Percentiles rank a stretch among this genome's conserved stretches.
Evolutionary conservation across 1,140 invertebrate genomes (phyloP).

Genomic region (honey bee (Apis mellifera)): DNA sequence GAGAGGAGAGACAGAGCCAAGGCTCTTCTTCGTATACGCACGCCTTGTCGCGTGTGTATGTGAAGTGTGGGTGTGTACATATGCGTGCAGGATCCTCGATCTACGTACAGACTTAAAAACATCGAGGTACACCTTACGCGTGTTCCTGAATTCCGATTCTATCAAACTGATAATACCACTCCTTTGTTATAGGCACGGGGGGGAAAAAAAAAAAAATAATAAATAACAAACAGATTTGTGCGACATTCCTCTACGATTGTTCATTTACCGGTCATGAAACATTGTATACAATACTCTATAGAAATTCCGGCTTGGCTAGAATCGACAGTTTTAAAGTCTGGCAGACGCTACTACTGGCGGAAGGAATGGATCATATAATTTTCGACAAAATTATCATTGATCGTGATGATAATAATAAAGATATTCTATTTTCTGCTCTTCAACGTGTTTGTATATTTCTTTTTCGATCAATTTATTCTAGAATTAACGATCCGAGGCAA

Average conservation of each 20-base stretch:
- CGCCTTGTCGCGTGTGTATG: slow-evolving; percentile 31
- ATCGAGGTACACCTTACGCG: slow-evolving; percentile 52
- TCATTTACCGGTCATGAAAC: slow-evolving; percentile 18
- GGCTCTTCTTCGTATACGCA: slow-evolving; percentile 62
- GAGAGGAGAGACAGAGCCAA: slow-evolving; percentile 64
- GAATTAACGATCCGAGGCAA: neutral
- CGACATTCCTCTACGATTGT: slow-evolving; percentile 3
- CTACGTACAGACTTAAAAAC: slow-evolving; percentile 63
- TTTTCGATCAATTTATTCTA: neutral
- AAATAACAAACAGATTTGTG: slow-evolving; percentile 22
- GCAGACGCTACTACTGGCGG: neutral
- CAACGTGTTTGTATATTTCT: neutral
- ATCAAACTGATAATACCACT: slow-evolving; percentile 44
- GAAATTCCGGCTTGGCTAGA: neutral
- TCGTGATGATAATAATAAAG: slow-evolving; percentile 4
- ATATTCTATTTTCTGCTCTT: neutral
- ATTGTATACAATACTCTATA: too few relatives aligned
- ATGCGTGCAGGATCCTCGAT: slow-evolving; percentile 54
- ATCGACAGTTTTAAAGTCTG: neutral
- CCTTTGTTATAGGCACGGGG: slow-evolving; percentile 13
- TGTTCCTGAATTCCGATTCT: slow-evolving; percentile 48
- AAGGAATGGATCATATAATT: slow-evolving; percentile 9
- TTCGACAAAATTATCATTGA: slow-evolving; percentile 9
- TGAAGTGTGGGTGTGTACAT: slow-evolving; percentile 43
- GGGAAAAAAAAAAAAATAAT: slow-evolving; percentile 50